These are phyloP conservation scores for Sclerodermus sp. DNA, from an alignment of 2,888 invertebrate genomes.

Conservation along the genomic window DNA sequence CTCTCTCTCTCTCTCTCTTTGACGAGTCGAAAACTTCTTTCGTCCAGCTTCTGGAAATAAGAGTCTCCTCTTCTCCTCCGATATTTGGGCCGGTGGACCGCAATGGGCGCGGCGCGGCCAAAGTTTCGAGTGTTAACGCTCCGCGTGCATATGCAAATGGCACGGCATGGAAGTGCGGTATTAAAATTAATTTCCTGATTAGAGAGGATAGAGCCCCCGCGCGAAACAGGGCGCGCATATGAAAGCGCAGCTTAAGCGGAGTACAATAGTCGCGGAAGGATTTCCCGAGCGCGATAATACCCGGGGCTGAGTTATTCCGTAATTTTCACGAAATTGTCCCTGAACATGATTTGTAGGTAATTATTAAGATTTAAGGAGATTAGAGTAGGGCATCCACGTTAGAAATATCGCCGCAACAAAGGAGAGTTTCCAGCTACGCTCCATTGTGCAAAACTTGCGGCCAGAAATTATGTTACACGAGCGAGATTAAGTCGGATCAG, in stretches of 20 bases:
- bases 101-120: too few relatives aligned
- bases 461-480: not conserved
- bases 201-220: constrained; percentile 22
- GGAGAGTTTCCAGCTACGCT: not conserved
- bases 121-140: not conserved
- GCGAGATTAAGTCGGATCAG: not conserved
- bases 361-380: constrained; percentile 35
- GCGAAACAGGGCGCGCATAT: constrained; percentile 29
- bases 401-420: constrained; percentile 16
- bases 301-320: constrained; percentile 31
- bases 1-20: too few relatives aligned
- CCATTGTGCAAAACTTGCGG: constrained; percentile 1
- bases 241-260: constrained; percentile 34
- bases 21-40: too few relatives aligned
- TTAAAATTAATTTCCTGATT: constrained; percentile 34
- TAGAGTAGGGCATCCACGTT: constrained; percentile 12
- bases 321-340: constrained; percentile 36
- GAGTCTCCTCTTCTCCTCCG: too few relatives aligned
- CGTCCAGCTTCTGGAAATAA: too few relatives aligned
- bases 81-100: too few relatives aligned
- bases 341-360: constrained; percentile 27
- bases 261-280: constrained; percentile 31
- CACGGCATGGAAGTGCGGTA: too few relatives aligned
- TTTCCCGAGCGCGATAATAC: constrained; percentile 33
- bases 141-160: not conserved